Conservation (phyloP, 1,140 invertebrate genomes). For the Stenopsyche tienmushanensis region DNA sequence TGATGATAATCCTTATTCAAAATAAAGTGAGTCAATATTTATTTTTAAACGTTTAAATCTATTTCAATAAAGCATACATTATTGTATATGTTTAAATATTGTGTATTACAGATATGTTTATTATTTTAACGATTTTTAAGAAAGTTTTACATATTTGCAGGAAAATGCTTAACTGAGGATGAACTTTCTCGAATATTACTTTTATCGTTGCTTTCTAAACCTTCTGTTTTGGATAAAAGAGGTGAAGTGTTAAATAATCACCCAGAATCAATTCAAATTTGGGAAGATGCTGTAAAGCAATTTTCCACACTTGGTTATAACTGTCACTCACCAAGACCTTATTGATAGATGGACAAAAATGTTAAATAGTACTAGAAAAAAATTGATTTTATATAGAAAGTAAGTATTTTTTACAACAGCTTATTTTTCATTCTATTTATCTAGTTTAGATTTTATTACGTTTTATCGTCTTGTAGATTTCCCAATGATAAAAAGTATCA, state of each 20-base stretch:
- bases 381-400: background rate
- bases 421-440: no score
- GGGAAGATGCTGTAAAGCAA: background rate
- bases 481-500: background rate
- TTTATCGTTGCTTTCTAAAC: background rate
- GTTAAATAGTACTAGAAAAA: background rate
- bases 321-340: background rate
- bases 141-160: background rate
- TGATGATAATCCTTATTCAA: background rate
- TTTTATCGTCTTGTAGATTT: background rate
- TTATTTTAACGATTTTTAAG: background rate
- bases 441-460: no score
- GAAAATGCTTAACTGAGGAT: background rate
- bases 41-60: background rate
- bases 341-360: background rate
- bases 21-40: background rate
- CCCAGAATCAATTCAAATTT: background rate
- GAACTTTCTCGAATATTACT: background rate
- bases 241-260: background rate
- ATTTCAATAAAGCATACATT: background rate
- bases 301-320: background rate
- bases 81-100: background rate
- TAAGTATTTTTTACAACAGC: background rate
- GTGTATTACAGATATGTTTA: background rate
- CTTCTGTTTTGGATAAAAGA: background rate